Evolutionary conservation across 1,140 invertebrate species (phyloP), one percentile per base, ranked within the genome.

Genomic region (Procambarus virginalis): DNA sequence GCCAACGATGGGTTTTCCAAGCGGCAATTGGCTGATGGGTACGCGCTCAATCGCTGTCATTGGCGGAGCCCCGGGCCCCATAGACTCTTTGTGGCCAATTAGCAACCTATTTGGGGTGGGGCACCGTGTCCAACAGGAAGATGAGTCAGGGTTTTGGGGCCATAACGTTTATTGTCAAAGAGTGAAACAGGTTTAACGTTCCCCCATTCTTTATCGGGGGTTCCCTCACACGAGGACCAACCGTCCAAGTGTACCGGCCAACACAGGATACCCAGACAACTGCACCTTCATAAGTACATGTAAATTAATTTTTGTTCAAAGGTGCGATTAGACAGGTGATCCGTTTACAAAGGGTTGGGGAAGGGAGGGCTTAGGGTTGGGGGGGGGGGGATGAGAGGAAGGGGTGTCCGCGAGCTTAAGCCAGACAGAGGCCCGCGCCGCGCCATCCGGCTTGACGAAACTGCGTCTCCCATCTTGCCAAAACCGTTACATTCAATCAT

Each of bases 1-100:
- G 85, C 85, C 85, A 87, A 87, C 85, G 85, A 87, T 80, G 80
- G 58, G 68, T 68, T 87, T 87, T 79, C 68, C 85, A 49, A 55
- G 60, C 58, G n/a, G 55, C 45, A 46, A 79, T 79, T 87, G 85
- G 85, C 58, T 80, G 85, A 51, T n/a, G 58, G 76, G n/a, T 48
- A 68, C 46, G 58, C 34, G 46, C 3, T 68, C 60, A 17, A 12
- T 60, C 48, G 22, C 85, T 51, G 55, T 48, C 76, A 87, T 87
- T 87, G 85, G 85, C 34, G 1, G 45, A 80, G 34, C 48, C 48
- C 48, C 76, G 9, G 51, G 60, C 34, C 76, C 76, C 58, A 64
- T 79, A 49, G 85, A 46, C 77, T n/a, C 34, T 46, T 20, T 68
- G 55, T 70, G 60, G 78, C 85, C 85, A 87, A 87, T 87, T 49